Percentiles rank a stretch among this genome's conserved stretches.
Evolutionary conservation across 2,797 vertebrate species (phyloP).

Genomic region (Rhynchonycteris naso): DNA sequence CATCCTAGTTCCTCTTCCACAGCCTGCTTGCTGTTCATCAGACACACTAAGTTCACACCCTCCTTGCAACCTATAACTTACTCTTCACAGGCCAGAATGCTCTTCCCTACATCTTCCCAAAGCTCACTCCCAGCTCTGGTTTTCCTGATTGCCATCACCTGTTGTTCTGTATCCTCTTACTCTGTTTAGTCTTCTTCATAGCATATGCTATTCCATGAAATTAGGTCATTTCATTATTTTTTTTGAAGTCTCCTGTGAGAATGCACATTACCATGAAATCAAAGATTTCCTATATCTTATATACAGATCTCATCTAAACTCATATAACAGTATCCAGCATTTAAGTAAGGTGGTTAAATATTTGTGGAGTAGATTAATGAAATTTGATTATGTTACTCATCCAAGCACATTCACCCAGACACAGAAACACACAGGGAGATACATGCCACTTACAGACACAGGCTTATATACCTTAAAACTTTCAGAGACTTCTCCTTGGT

Average conservation of each 20-base stretch:
- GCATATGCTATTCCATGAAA: neutral
- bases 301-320: neutral
- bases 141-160: neutral
- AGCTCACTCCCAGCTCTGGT: neutral
- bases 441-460: neutral
- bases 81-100: neutral
- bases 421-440: neutral
- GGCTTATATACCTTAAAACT: neutral
- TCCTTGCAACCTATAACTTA: neutral
- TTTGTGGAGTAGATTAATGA: neutral
- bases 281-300: neutral
- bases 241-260: neutral
- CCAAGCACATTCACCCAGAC: neutral
- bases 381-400: neutral
- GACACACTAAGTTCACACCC: neutral
- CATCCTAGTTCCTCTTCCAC: neutral
- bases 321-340: neutral
- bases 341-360: neutral
- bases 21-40: neutral
- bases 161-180: neutral
- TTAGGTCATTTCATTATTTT: neutral
- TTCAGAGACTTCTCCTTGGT: neutral
- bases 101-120: neutral
- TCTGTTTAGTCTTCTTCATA: neutral
- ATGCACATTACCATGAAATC: neutral